Evolutionary conservation across 2,113 vertebrate species (phyloP).

Genomic region (Ifrita kowaldi): DNA sequence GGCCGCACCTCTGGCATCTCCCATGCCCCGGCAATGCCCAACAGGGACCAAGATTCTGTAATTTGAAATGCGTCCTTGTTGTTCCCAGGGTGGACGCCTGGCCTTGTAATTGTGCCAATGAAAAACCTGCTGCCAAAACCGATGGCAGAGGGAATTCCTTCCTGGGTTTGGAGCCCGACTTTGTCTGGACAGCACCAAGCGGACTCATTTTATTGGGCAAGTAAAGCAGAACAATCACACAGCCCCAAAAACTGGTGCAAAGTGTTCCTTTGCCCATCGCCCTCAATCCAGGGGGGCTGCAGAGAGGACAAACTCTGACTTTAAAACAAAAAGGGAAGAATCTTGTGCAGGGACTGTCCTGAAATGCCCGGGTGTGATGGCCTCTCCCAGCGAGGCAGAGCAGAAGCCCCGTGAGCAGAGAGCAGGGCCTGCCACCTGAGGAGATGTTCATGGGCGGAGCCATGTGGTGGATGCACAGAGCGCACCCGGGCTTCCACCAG

Average conservation of each 20-base stretch:
- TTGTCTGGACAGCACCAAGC: not conserved
- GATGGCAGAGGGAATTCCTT: not conserved
- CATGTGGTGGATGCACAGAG: not conserved
- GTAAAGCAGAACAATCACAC: not conserved
- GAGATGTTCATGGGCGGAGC: not conserved
- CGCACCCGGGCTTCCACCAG: not conserved
- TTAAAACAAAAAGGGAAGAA: not conserved
- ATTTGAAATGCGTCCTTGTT: not conserved
- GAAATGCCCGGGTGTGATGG: not conserved
- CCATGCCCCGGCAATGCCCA: rapidly evolving
- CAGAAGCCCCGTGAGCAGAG: not conserved
- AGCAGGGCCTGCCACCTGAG: not conserved
- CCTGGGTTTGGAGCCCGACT: not conserved
- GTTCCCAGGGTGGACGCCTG: not conserved
- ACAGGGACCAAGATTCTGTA: too few relatives aligned
- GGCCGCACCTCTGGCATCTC: not conserved
- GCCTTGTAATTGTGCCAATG: not conserved
- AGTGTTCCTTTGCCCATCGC: not conserved
- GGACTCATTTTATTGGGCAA: not conserved
- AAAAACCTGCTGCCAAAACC: not conserved
- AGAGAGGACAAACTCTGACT: not conserved
- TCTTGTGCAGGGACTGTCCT: not conserved
- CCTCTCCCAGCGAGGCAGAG: not conserved
- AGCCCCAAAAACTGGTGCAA: not conserved
- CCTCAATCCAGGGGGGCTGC: not conserved